Evolutionary conservation across 2,888 invertebrate species (phyloP).

Genomic region (Pterostichus niger): DNA sequence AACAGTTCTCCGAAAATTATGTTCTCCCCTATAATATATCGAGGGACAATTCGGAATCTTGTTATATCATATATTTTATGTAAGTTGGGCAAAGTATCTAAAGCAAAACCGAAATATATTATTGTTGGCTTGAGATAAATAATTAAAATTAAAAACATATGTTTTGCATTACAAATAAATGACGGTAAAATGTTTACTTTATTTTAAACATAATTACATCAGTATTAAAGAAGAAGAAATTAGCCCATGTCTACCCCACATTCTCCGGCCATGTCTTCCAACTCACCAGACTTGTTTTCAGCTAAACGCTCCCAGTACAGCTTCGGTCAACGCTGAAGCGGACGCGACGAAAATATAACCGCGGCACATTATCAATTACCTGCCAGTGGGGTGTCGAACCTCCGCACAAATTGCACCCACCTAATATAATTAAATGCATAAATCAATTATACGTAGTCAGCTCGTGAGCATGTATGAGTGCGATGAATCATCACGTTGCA

Average conservation of each 20-base stretch:
- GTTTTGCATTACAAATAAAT: no score
- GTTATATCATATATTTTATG: no score
- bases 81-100: no score
- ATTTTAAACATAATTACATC: no score
- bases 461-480: constrained; percentile 5
- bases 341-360: constrained; percentile 48
- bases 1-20: no score
- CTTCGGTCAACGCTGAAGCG: neutral
- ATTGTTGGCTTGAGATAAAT: no score
- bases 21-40: no score
- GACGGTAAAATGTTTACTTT: no score
- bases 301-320: constrained; percentile 3
- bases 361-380: constrained; percentile 67
- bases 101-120: no score
- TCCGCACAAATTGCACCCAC: constrained; percentile 63
- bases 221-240: neutral
- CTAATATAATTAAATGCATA: constrained; percentile 64
- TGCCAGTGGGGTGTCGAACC: constrained; percentile 64
- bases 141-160: no score
- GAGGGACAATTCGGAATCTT: no score
- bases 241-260: no score
- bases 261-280: neutral
- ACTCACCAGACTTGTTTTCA: constrained; percentile 15
- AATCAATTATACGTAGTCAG: constrained; percentile 56
- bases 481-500: constrained; percentile 27